Percentiles rank a stretch among this genome's conserved stretches.
Conservation (phyloP, 2,888 invertebrate genomes). For the Lasioglossum figueresi region DNA sequence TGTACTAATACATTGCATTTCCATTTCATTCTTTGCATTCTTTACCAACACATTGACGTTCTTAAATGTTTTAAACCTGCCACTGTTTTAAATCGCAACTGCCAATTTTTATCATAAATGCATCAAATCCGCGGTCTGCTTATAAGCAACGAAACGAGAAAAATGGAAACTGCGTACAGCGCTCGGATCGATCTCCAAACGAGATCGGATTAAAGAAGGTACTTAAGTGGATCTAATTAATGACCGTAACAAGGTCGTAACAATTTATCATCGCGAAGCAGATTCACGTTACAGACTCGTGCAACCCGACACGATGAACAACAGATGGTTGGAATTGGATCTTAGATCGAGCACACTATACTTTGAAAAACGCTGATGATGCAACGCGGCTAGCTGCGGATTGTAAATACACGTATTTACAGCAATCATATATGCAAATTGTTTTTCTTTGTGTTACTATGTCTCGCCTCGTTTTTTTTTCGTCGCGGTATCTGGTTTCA, state of each 20-base stretch:
- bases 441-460: not conserved
- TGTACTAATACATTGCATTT: too few relatives aligned
- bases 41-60: too few relatives aligned
- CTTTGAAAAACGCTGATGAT: constrained; percentile 34
- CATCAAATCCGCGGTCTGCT: too few relatives aligned
- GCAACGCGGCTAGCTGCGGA: constrained; percentile 22
- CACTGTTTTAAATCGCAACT: too few relatives aligned
- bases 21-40: too few relatives aligned
- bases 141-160: not conserved
- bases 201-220: constrained; percentile 57
- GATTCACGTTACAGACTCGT: constrained; percentile 63
- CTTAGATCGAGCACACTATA: constrained; percentile 72
- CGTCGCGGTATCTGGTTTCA: not conserved
- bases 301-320: constrained; percentile 68
- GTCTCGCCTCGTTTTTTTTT: not conserved
- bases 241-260: constrained; percentile 65
- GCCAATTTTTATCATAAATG: too few relatives aligned
- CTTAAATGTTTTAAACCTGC: too few relatives aligned
- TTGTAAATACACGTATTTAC: constrained; percentile 15
- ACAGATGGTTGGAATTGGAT: constrained; percentile 69
- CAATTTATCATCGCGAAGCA: constrained; percentile 65
- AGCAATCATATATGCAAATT: constrained; percentile 22
- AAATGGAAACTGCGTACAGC: not conserved
- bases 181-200: constrained; percentile 29
- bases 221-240: constrained; percentile 59